Conservation (phyloP, 2,113 vertebrate species). For the Strigops habroptila region DNA sequence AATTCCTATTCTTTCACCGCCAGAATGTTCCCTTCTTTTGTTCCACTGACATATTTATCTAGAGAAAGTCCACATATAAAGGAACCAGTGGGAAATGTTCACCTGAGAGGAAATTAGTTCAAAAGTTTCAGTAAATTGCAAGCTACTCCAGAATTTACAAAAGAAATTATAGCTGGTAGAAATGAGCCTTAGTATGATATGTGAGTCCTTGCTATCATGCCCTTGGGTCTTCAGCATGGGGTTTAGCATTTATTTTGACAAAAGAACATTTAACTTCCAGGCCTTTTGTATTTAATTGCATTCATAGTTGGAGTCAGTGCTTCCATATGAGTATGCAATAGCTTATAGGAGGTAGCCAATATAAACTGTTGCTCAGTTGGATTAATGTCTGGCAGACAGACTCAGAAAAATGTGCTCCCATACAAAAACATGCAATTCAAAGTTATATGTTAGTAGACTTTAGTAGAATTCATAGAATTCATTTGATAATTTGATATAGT, state of each 20-base stretch:
- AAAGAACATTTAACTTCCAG: background rate
- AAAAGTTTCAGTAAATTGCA: background rate
- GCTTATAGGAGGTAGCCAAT: background rate
- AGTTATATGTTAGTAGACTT: background rate
- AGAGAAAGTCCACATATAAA: background rate
- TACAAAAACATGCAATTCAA: background rate
- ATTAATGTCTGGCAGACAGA: background rate
- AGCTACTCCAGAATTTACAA: background rate
- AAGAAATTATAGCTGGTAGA: background rate
- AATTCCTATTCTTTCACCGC: background rate
- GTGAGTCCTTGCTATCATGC: background rate
- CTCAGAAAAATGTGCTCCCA: background rate
- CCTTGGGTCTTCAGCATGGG: background rate
- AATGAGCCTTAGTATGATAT: background rate
- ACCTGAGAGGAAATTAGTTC: background rate
- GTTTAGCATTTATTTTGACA: background rate
- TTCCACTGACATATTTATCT: background rate
- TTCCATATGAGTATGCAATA: background rate
- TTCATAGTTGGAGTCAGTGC: background rate
- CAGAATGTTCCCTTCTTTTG: background rate
- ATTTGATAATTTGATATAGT: background rate
- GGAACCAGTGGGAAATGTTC: background rate
- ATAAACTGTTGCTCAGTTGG: background rate
- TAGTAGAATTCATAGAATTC: background rate
- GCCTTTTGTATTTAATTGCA: background rate